phyloP scores from a whole-genome alignment of 2,113 vertebrate species.

The Lophotis ruficrista region DNA sequence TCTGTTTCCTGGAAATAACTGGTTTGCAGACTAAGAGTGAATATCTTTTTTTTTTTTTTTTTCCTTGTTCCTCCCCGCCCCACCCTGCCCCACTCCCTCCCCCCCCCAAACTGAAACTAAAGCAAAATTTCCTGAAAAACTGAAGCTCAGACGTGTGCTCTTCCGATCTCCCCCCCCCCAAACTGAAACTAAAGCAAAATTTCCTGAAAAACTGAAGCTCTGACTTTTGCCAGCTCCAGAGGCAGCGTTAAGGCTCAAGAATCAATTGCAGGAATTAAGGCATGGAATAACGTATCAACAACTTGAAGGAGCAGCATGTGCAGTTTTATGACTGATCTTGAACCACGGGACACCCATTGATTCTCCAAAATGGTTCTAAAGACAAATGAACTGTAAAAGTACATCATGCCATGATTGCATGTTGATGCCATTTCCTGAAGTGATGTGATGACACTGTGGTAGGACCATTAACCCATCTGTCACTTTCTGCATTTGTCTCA shows the following conservation, averaged over 20 bases:
- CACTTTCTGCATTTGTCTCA: constrained; percentile 33
- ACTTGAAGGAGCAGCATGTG: neutral
- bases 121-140: neutral
- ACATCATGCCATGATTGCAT: neutral
- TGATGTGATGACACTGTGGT: neutral
- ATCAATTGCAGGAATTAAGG: neutral
- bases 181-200: neutral
- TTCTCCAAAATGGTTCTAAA: neutral
- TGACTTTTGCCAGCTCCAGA: neutral
- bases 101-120: neutral
- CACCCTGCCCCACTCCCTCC: too few relatives aligned
- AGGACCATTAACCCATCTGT: constrained; percentile 42
- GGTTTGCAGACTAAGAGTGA: neutral
- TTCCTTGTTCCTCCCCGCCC: too few relatives aligned
- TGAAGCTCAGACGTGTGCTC: neutral
- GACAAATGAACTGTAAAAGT: constrained; percentile 11
- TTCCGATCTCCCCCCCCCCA: too few relatives aligned
- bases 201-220: neutral
- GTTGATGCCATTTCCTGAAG: constrained; percentile 9
- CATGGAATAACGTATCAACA: neutral
- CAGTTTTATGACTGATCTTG: neutral
- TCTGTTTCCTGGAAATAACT: neutral
- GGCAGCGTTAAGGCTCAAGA: neutral
- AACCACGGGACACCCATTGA: neutral
- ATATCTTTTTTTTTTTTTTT: neutral